These are phyloP conservation scores for Hoplodrina ambigua DNA, from an alignment of 2,888 invertebrate genomes.

Conservation along the genomic window DNA sequence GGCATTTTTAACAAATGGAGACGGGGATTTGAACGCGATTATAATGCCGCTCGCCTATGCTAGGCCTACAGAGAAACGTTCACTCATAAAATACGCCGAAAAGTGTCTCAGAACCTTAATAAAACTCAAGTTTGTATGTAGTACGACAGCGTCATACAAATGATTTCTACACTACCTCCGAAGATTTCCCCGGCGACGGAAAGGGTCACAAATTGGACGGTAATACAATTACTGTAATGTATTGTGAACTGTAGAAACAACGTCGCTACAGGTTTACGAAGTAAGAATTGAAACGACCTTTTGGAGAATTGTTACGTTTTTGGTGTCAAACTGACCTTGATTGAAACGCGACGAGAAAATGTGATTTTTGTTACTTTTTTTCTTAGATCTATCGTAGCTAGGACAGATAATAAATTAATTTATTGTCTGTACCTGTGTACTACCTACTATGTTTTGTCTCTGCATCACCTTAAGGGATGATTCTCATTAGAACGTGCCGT, in stretches of 20 bases:
- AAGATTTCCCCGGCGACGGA: slow-evolving; percentile 58
- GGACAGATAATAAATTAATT: no score
- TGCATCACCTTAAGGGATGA: no score
- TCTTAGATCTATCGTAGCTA: no score
- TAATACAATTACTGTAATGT: slow-evolving; percentile 53
- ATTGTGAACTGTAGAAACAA: slow-evolving; percentile 41
- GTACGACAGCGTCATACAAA: slow-evolving; percentile 44
- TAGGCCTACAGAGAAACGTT: background rate
- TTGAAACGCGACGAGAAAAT: no score
- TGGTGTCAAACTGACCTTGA: background rate
- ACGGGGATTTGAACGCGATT: no score
- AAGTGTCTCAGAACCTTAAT: slow-evolving; percentile 23
- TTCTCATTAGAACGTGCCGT: no score
- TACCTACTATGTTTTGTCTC: no score
- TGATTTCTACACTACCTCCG: slow-evolving; percentile 41
- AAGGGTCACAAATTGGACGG: slow-evolving; percentile 57
- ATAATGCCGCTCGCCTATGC: no score
- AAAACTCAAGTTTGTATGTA: slow-evolving; percentile 35
- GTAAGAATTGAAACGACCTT: background rate
- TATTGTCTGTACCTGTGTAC: no score
- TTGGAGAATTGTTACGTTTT: background rate
- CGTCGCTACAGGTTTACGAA: slow-evolving; percentile 6
- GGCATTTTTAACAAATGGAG: no score
- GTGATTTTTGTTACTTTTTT: no score
- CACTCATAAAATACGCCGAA: slow-evolving; percentile 26